Conservation (phyloP, 2,113 vertebrate species). For the Chloroceryle aenea region DNA sequence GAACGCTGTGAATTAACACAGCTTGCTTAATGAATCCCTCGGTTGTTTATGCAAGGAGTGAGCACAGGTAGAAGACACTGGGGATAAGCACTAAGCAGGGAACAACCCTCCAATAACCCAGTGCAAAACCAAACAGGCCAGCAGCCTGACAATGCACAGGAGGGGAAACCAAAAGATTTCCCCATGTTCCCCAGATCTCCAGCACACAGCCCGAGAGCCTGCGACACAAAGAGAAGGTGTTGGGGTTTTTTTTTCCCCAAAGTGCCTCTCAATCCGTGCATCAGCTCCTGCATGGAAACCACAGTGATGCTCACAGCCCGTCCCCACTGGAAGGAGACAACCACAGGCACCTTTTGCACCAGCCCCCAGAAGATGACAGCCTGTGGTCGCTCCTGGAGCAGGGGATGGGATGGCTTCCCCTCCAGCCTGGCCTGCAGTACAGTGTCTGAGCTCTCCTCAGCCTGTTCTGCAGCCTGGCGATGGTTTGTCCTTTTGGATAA, state of each 20-base stretch:
- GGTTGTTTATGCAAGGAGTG: not conserved
- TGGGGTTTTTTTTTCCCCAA: rapidly evolving
- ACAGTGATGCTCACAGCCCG: rapidly evolving
- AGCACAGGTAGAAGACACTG: not conserved
- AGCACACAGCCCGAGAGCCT: rapidly evolving
- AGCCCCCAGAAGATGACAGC: not conserved
- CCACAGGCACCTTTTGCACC: not conserved
- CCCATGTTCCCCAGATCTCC: no score
- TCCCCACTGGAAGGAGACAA: not conserved
- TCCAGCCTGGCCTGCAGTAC: not conserved
- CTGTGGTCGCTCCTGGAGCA: not conserved
- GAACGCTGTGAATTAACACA: not conserved
- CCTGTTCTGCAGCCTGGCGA: not conserved
- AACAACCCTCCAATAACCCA: not conserved
- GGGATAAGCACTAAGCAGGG: not conserved
- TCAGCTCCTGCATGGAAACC: not conserved
- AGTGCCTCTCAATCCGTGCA: rapidly evolving
- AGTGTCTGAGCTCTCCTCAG: not conserved
- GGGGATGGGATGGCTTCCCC: not conserved
- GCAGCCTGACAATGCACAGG: rapidly evolving
- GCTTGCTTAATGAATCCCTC: not conserved
- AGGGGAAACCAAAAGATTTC: not conserved
- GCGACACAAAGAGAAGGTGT: not conserved
- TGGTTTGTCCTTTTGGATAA: not conserved
- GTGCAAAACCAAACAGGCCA: not conserved